Evolutionary conservation across 2,113 vertebrate genomes (phyloP), one percentile per base, ranked within the genome.

Genomic region (Chroicocephalus ridibundus): DNA sequence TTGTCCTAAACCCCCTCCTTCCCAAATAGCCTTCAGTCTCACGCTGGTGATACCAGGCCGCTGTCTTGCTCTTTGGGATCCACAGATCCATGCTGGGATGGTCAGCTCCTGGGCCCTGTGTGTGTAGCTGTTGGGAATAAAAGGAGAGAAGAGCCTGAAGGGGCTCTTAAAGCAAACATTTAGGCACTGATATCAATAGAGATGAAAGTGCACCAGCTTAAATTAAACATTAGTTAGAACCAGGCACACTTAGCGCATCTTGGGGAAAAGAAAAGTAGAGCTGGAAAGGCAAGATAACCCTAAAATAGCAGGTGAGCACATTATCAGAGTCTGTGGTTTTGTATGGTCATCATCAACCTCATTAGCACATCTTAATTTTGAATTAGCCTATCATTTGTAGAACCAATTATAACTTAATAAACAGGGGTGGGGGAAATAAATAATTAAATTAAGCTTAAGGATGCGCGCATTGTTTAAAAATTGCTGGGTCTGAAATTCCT

Each of bases 321-420:
- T 97, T 97, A 95, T 90, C 89, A 64, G 78, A 77, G 40, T 42
- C 55, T 42, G 24, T 7, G 44, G 55, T 93, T 82, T 84, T 69
- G 26, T 51, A 16, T 60, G 81, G 68, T 96, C 71, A 68, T 82
- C 86, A 94, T 96, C 90, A 97, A 80, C 58, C 70, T 96, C 60
- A 90, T 96, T 97, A 95, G 29, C 94, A 96, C 82, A 95, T 95
- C 89, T 96, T 97, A 91, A 98, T 97, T 97, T 97, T 77, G 69
- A 97, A 96, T 96, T 95, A 96, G 78, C 46, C 77, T 92, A 58
- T 88, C 68, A 93, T 96, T 60, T 27, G 15, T 75, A 89, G 93
- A 96, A 96, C 46, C 66, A 70, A 84, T 70, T 95, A 54, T 83
- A 91, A 82, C 16, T 89, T 75, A 65, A 88, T 90, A 95, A 97